These are phyloP conservation scores for Isurus oxyrinchus DNA, from an alignment of 2,113 vertebrate species.

Conservation along the genomic window DNA sequence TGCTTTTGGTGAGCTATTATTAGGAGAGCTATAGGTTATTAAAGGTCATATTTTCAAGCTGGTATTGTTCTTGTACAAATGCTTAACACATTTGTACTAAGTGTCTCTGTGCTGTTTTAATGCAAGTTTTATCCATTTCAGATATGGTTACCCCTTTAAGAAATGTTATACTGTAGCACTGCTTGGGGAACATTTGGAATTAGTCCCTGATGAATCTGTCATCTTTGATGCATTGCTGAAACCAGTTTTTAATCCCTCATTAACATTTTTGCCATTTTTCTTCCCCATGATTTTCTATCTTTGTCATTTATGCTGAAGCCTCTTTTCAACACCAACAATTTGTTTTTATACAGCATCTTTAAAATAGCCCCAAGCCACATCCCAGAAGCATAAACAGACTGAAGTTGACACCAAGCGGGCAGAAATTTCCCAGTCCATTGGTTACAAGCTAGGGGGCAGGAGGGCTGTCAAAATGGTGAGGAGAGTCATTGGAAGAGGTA, in stretches of 20 bases:
- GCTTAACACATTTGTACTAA: neutral
- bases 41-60: neutral
- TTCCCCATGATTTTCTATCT: neutral
- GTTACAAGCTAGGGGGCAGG: too few relatives aligned
- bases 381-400: neutral
- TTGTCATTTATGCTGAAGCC: neutral
- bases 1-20: neutral
- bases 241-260: neutral
- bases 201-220: neutral
- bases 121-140: neutral
- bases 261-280: neutral
- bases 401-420: neutral
- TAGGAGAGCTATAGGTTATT: neutral
- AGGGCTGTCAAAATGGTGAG: too few relatives aligned
- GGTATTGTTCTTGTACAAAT: neutral
- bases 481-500: too few relatives aligned
- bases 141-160: neutral
- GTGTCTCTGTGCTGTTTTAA: neutral
- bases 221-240: neutral
- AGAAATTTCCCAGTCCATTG: too few relatives aligned
- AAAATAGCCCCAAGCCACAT: neutral
- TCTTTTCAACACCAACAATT: neutral
- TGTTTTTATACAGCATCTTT: neutral
- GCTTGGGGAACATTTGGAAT: neutral
- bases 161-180: neutral